These are phyloP conservation scores for Petroica traversi DNA, from an alignment of 2,113 vertebrate species.

Conservation along the genomic window DNA sequence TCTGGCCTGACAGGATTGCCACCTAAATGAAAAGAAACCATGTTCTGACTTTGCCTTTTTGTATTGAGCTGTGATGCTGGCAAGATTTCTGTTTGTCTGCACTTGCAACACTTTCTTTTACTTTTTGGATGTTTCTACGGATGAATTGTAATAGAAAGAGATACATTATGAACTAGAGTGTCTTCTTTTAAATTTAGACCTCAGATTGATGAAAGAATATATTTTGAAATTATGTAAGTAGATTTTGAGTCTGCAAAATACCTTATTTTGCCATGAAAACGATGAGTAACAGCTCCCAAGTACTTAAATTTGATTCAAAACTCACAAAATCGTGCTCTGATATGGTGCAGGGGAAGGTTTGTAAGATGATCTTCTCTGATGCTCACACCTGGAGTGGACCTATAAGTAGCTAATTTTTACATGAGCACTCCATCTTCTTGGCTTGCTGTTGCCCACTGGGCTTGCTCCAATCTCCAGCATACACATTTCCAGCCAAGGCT, in stretches of 20 bases:
- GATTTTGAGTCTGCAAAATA: not conserved
- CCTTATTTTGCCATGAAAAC: not conserved
- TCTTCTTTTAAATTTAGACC: not conserved
- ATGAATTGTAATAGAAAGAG: not conserved
- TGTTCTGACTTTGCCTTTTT: not conserved
- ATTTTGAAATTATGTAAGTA: not conserved
- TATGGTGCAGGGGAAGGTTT: not conserved
- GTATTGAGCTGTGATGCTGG: not conserved
- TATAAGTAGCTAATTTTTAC: not conserved
- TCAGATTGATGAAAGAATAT: not conserved
- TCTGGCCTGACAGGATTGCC: not conserved
- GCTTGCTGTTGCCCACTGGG: not conserved
- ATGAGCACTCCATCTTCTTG: not conserved
- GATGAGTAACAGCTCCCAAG: fast-evolving
- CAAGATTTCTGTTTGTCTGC: not conserved
- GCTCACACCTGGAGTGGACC: not conserved
- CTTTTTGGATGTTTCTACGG: not conserved
- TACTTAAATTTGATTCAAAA: not conserved
- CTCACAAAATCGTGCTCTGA: not conserved
- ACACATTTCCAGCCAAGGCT: not conserved
- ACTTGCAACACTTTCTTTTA: not conserved
- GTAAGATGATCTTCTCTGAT: not conserved
- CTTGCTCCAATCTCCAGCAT: fast-evolving
- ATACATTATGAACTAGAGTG: not conserved
- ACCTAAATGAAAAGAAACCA: not conserved